phyloP scores from a whole-genome alignment of 2,888 invertebrate species.

The Brachyopa scutellaris region DNA sequence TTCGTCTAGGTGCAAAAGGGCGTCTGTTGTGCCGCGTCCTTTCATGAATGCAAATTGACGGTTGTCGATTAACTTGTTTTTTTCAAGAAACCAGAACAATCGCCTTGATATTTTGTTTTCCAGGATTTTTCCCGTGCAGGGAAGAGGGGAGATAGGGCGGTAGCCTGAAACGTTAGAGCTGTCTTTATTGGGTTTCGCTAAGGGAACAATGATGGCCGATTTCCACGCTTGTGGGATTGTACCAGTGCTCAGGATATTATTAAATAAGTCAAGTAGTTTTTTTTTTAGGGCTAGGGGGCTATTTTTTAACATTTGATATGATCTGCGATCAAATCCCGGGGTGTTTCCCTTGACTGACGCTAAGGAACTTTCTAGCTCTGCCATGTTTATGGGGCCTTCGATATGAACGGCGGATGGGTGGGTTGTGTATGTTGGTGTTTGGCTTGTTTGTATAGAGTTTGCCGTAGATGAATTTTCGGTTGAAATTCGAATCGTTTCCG shows the following conservation, averaged over 20 bases:
- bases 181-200: slow-evolving; percentile 19
- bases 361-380: slow-evolving; percentile 1
- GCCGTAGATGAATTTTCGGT: background rate
- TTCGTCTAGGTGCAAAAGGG: slow-evolving; percentile 18
- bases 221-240: slow-evolving; percentile 34
- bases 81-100: slow-evolving; percentile 12
- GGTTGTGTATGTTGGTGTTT: background rate
- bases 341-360: slow-evolving; percentile 25
- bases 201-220: slow-evolving; percentile 1
- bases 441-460: background rate
- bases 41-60: slow-evolving; percentile 18
- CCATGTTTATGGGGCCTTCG: slow-evolving; percentile 2
- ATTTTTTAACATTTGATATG: slow-evolving; percentile 32
- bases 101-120: slow-evolving; percentile 37
- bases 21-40: slow-evolving; percentile 15
- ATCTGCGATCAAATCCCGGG: slow-evolving; percentile 26
- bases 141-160: slow-evolving; percentile 46
- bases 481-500: background rate
- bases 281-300: slow-evolving; percentile 3
- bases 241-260: background rate
- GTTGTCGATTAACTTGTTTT: slow-evolving; percentile 1
- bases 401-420: background rate
- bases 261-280: slow-evolving; percentile 9
- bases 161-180: background rate
- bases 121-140: slow-evolving; percentile 17